These are phyloP conservation scores for Coccyzus lansbergi DNA, from an alignment of 2,797 vertebrate genomes.

Conservation along the genomic window DNA sequence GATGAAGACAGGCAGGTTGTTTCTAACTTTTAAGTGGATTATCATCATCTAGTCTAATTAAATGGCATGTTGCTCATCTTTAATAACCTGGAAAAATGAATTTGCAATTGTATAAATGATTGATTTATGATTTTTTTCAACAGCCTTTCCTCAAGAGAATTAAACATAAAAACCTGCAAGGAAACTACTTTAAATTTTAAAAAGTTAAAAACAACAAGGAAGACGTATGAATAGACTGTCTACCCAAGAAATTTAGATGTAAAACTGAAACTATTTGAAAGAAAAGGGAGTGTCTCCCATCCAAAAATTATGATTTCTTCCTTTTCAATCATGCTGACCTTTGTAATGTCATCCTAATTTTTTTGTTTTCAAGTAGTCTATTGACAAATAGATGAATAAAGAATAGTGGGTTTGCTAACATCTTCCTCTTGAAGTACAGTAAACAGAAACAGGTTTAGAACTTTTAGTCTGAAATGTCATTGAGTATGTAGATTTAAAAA, in stretches of 20 bases:
- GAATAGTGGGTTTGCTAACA: not conserved
- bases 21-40: slow-evolving; percentile 41
- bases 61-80: slow-evolving; percentile 34
- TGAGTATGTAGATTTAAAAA: not conserved
- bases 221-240: not conserved
- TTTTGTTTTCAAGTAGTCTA: not conserved
- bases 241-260: not conserved
- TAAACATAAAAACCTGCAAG: not conserved
- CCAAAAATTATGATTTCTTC: not conserved
- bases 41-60: slow-evolving; percentile 39
- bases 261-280: not conserved
- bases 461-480: not conserved
- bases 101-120: not conserved
- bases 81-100: slow-evolving; percentile 52
- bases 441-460: not conserved
- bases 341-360: not conserved
- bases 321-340: not conserved
- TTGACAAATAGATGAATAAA: too few relatives aligned
- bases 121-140: slow-evolving; percentile 36
- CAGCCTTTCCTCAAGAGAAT: not conserved
- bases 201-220: not conserved
- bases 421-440: not conserved
- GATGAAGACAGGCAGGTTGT: not conserved
- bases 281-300: not conserved
- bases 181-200: not conserved